phyloP scores from a whole-genome alignment of 2,888 invertebrate species.

The Cheilosia grossa region DNA sequence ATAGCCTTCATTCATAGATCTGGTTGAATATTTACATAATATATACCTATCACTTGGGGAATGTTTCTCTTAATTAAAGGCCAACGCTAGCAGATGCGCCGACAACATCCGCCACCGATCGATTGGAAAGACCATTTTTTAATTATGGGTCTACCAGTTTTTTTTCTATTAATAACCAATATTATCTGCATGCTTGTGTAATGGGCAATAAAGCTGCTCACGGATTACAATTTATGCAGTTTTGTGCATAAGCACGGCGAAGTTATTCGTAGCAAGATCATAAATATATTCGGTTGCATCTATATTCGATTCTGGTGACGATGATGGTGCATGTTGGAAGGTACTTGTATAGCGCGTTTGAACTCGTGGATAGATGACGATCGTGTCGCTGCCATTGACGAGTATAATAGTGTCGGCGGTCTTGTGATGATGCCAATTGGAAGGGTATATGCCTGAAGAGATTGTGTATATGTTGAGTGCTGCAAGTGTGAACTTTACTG shows the following conservation, averaged over 20 bases:
- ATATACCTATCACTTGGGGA: conserved; percentile 1
- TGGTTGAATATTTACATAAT: conserved; percentile 53
- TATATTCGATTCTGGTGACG: conserved; percentile 26
- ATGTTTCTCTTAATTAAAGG: conserved; percentile 40
- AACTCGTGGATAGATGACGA: conserved; percentile 36
- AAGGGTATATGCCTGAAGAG: conserved; percentile 52
- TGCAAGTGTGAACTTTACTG: conserved; percentile 59
- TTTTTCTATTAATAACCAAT: conserved; percentile 68
- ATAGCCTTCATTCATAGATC: conserved; percentile 19
- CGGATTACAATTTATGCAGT: conserved; percentile 63
- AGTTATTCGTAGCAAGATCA: conserved; percentile 44
- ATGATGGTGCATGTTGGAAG: conserved; percentile 14
- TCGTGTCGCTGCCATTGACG: conserved; percentile 50
- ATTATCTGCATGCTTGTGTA: conserved; percentile 67
- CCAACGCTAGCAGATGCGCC: conserved; percentile 37
- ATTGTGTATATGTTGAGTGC: conserved; percentile 52
- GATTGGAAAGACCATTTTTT: conserved; percentile 69
- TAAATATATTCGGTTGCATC: conserved; percentile 36
- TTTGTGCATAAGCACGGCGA: conserved; percentile 21
- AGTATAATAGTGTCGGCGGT: conserved; percentile 58
- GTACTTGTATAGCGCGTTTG: conserved; percentile 16
- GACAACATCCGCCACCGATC: conserved; percentile 53
- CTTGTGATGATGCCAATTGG: conserved; percentile 68
- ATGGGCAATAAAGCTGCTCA: conserved; percentile 62
- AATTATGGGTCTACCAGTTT: conserved; percentile 61